phyloP scores from a whole-genome alignment of 2,113 vertebrate genomes.

The Epinephelus moara region DNA sequence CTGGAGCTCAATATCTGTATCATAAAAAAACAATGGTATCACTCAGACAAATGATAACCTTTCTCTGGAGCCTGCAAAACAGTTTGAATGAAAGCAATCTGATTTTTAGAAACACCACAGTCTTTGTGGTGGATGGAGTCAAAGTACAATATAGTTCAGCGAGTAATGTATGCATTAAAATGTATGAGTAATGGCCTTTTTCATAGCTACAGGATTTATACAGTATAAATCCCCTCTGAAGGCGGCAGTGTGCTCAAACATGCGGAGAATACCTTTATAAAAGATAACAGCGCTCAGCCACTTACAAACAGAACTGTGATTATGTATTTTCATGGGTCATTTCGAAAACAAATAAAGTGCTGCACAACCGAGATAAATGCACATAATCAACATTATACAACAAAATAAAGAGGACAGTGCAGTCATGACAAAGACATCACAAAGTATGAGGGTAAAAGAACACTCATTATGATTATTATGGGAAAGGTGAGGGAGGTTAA shows the following conservation, averaged over 20 bases:
- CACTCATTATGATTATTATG: not conserved
- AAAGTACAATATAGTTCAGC: constrained; percentile 15
- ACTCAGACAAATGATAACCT: constrained; percentile 18
- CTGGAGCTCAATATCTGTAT: not conserved
- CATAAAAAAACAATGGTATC: not conserved
- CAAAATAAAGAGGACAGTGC: not conserved
- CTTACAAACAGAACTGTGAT: constrained; percentile 25
- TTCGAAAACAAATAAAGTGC: constrained; percentile 34
- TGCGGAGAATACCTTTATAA: constrained; percentile 3
- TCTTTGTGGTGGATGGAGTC: not conserved
- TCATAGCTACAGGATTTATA: not conserved
- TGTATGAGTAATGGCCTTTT: constrained; percentile 30
- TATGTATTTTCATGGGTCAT: constrained; percentile 33
- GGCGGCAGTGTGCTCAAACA: constrained; percentile 21
- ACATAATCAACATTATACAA: constrained; percentile 1
- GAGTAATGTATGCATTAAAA: constrained; percentile 48
- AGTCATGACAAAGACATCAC: constrained; percentile 3
- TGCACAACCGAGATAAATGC: constrained; percentile 2
- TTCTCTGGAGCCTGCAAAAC: constrained; percentile 11
- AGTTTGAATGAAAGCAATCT: not conserved
- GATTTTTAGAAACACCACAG: not conserved
- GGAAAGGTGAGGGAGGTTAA: constrained; percentile 23
- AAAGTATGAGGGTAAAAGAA: not conserved
- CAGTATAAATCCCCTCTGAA: constrained; percentile 34
- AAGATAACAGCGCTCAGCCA: not conserved